Conservation (phyloP, 1,140 invertebrate species). For the Ditylenchus dipsaci region DNA sequence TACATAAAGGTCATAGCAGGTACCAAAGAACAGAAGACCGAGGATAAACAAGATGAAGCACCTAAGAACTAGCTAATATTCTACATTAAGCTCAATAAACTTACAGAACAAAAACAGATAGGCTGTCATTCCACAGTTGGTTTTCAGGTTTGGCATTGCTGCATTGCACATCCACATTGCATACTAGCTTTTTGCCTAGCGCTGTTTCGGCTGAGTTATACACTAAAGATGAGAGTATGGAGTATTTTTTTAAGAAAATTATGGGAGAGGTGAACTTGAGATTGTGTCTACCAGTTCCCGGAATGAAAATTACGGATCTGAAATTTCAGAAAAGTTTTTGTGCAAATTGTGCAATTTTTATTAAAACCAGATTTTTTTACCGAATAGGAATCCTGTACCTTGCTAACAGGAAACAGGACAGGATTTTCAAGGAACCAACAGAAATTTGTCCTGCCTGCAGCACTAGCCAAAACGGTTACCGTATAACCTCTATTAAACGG, state of each 20-base stretch:
- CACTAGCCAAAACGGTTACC: too few species aligned
- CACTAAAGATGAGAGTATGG: slow-evolving; percentile 38
- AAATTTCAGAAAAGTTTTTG: too few species aligned
- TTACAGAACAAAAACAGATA: slow-evolving; percentile 51
- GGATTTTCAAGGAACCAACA: too few species aligned
- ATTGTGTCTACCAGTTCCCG: too few species aligned
- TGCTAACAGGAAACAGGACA: too few species aligned
- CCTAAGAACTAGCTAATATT: slow-evolving; percentile 4
- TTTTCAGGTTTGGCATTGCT: slow-evolving; percentile 50
- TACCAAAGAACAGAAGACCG: slow-evolving; percentile 52
- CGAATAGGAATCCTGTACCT: too few species aligned
- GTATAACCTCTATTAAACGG: too few species aligned
- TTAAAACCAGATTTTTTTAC: too few species aligned
- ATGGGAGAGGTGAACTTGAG: background rate
- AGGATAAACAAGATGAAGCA: slow-evolving; percentile 46
- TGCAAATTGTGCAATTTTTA: too few species aligned
- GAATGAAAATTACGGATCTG: too few species aligned
- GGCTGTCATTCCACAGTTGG: slow-evolving; percentile 40
- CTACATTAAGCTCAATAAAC: background rate
- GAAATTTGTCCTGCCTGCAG: too few species aligned
- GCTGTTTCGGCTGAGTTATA: slow-evolving; percentile 43
- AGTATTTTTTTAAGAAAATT: background rate
- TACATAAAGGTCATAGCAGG: slow-evolving; percentile 50
- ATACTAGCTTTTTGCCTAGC: slow-evolving; percentile 46
- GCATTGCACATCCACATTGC: slow-evolving; percentile 54